A percentile compares a stretch with the other conserved stretches of the same genome.
These are phyloP conservation scores for Temnopleurus reevesii DNA, from an alignment of 53 echinoderm and acorn worm species.

Conservation along the genomic window DNA sequence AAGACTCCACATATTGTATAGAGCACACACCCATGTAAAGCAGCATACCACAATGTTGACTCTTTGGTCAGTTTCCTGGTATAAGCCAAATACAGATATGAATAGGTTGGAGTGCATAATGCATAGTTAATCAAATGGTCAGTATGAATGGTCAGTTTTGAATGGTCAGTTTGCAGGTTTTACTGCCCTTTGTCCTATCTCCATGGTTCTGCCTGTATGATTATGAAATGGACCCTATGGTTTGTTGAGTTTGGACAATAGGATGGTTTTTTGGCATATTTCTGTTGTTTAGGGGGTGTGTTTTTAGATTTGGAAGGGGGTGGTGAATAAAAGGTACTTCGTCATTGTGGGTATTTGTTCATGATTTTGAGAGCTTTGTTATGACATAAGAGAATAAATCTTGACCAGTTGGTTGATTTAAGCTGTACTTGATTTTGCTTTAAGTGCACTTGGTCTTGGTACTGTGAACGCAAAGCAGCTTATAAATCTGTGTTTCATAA, in stretches of 20 bases:
- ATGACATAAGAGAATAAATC: neutral
- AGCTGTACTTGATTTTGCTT: neutral
- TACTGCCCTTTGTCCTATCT: slow-evolving; percentile 48
- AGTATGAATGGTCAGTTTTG: slow-evolving; percentile 41
- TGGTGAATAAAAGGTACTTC: neutral
- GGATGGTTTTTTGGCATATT: slow-evolving; percentile 37
- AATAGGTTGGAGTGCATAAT: slow-evolving; percentile 47
- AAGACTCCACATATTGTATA: slow-evolving; percentile 8
- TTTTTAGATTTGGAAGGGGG: neutral
- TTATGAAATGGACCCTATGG: slow-evolving; percentile 37
- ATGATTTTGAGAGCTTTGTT: neutral
- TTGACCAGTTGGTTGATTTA: neutral
- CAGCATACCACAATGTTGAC: slow-evolving; percentile 49
- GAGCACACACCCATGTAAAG: neutral
- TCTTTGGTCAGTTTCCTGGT: slow-evolving; percentile 54
- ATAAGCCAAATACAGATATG: slow-evolving; percentile 57
- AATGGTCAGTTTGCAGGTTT: slow-evolving; percentile 47
- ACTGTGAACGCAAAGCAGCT: no score
- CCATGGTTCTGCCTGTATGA: slow-evolving; percentile 54
- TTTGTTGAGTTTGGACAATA: neutral
- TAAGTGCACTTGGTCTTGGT: neutral
- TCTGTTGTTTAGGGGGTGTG: neutral
- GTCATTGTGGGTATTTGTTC: neutral
- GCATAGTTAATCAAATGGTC: slow-evolving; percentile 50
- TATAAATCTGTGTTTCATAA: no score